Percentiles rank a stretch among this genome's conserved stretches.
Evolutionary conservation across 2,888 invertebrate genomes (phyloP).

Genomic region (Teinopalpus imperialis): DNA sequence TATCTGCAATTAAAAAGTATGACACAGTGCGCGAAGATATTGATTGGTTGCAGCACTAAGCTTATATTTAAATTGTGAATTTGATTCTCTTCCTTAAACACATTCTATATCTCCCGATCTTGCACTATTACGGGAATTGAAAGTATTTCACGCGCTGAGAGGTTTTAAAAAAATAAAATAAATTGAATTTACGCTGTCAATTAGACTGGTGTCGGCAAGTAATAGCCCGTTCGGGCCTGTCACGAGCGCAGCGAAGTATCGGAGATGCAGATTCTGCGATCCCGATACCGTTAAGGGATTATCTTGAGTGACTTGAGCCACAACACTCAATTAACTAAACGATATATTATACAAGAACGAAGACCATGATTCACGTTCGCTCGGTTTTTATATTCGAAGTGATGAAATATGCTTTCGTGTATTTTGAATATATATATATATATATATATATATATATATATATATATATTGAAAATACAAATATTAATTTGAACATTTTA

Average conservation of each 20-base stretch:
- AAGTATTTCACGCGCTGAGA: slow-evolving; percentile 30
- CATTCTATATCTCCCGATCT: slow-evolving; percentile 16
- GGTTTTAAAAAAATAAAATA: slow-evolving; percentile 55
- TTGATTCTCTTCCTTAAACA: slow-evolving; percentile 14
- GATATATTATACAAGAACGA: slow-evolving; percentile 50
- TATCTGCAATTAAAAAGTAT: too few species aligned
- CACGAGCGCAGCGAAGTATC: slow-evolving; percentile 41
- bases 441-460: too few species aligned
- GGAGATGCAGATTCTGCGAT: slow-evolving; percentile 62
- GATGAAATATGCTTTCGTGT: neutral
- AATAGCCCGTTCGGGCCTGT: slow-evolving; percentile 47
- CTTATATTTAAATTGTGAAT: slow-evolving; percentile 9
- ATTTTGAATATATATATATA: neutral
- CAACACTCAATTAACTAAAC: slow-evolving; percentile 66
- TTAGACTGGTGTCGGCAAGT: slow-evolving; percentile 49
- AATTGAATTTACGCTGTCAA: slow-evolving; percentile 55
- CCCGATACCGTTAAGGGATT: slow-evolving; percentile 66
- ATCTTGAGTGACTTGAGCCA: slow-evolving; percentile 61
- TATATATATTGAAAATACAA: too few species aligned
- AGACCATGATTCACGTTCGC: slow-evolving; percentile 49
- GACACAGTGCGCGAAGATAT: slow-evolving; percentile 5
- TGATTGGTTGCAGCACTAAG: neutral
- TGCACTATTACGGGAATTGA: slow-evolving; percentile 15
- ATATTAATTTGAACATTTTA: too few species aligned
- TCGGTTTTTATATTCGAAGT: slow-evolving; percentile 31